A percentile compares a stretch with the other conserved stretches of the same genome.
Evolutionary conservation across 2,797 vertebrate species (phyloP).

Genomic region (Dicrostonyx torquatus): DNA sequence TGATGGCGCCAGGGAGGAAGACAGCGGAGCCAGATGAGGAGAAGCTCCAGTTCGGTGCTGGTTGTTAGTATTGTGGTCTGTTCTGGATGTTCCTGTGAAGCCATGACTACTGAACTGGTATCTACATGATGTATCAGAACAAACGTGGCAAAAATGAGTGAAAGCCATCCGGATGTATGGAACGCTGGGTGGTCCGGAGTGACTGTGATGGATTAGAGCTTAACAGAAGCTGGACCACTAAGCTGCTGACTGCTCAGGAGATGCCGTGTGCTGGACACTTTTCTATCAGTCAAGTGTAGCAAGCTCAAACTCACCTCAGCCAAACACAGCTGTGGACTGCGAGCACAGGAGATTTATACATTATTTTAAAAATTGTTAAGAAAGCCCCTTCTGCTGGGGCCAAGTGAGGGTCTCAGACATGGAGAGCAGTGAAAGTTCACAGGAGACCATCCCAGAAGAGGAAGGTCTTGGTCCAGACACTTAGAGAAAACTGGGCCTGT

Average conservation of each 20-base stretch:
- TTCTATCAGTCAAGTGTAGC: neutral
- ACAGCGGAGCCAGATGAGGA: neutral
- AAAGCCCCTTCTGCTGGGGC: neutral
- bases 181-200: fast-evolving
- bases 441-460: neutral
- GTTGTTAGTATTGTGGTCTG: neutral
- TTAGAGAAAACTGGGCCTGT: neutral
- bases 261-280: fast-evolving
- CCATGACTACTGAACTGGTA: neutral
- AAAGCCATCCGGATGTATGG: fast-evolving
- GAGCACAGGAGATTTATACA: neutral
- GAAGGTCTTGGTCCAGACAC: neutral
- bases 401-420: neutral
- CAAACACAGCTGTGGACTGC: neutral
- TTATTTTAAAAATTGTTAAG: neutral
- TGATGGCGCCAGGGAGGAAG: neutral
- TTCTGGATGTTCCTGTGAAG: neutral
- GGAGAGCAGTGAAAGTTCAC: neutral
- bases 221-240: neutral
- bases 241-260: neutral
- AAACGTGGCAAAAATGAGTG: neutral
- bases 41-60: neutral
- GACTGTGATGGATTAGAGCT: fast-evolving
- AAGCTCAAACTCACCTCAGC: neutral
- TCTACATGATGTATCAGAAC: neutral